A percentile compares a stretch with the other conserved stretches of the same genome.
These are phyloP conservation scores for Rhinogobius similis DNA, from an alignment of 2,113 vertebrate species.

Conservation along the genomic window DNA sequence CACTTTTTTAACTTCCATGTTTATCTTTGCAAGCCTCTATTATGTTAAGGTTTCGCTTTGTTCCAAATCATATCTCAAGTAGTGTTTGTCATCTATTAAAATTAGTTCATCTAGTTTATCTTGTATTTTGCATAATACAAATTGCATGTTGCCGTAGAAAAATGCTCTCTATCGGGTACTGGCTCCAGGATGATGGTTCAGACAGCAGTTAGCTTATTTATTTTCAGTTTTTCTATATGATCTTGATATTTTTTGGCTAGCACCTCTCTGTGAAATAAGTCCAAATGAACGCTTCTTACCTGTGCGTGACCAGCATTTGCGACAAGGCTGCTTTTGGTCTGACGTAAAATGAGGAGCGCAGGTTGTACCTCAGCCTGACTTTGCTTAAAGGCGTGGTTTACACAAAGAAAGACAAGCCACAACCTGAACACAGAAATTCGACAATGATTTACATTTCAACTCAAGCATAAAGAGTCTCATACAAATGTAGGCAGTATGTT, in stretches of 20 bases:
- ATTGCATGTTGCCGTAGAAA: too few relatives aligned
- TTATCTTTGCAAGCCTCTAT: too few relatives aligned
- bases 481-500: neutral
- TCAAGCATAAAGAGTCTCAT: neutral
- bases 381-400: slow-evolving; percentile 1
- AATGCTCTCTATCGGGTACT: too few relatives aligned
- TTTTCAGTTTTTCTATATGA: neutral
- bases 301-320: neutral
- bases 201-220: too few relatives aligned
- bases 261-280: neutral
- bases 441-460: neutral
- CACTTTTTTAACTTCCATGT: too few relatives aligned
- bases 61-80: too few relatives aligned
- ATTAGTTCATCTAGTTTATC: too few relatives aligned
- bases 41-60: too few relatives aligned
- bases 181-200: too few relatives aligned
- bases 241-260: neutral
- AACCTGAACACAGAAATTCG: neutral
- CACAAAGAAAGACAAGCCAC: neutral
- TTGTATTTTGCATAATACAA: too few relatives aligned
- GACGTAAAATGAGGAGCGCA: neutral
- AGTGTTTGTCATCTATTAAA: too few relatives aligned
- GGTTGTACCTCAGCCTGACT: too few relatives aligned
- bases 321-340: neutral
- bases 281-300: neutral